Percentiles rank a stretch among this genome's conserved stretches.
These are phyloP conservation scores for Phrynocephalus vlangalii DNA, from an alignment of 2,797 vertebrate genomes.

Conservation along the genomic window DNA sequence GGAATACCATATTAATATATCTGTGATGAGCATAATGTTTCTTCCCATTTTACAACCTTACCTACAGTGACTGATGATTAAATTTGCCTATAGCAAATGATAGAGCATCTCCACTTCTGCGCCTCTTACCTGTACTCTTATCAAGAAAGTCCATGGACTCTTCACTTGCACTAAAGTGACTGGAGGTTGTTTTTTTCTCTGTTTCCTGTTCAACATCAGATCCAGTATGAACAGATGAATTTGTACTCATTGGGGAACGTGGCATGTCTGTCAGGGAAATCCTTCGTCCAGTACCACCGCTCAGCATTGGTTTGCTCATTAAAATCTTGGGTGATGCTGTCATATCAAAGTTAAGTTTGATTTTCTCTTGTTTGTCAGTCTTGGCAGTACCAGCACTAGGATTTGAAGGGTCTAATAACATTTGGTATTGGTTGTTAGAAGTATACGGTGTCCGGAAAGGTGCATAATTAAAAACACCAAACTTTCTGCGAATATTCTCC, in stretches of 20 bases:
- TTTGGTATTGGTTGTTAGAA: conserved; percentile 96
- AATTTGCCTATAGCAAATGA: conserved; percentile 2
- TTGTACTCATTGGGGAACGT: conserved; percentile 97
- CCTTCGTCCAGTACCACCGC: conserved; percentile 85
- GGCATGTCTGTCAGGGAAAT: conserved; percentile 95
- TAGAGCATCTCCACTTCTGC: background rate
- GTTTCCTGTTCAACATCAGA: conserved; percentile 94
- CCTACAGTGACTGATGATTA: conserved; percentile 6
- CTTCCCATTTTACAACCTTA: background rate
- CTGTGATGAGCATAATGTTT: background rate
- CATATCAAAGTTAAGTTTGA: conserved; percentile 96
- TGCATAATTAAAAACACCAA: conserved; percentile 96
- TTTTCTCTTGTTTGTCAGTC: conserved; percentile 92
- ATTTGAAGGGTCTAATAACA: conserved; percentile 93
- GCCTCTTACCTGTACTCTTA: conserved; percentile 81
- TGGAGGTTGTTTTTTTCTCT: conserved; percentile 89
- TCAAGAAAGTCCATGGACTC: conserved; percentile 97
- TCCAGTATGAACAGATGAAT: conserved; percentile 96
- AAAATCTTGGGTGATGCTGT: conserved; percentile 96
- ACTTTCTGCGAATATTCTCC: conserved; percentile 96
- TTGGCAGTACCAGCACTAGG: conserved; percentile 91
- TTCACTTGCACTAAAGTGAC: conserved; percentile 95
- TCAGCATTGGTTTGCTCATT: conserved; percentile 88
- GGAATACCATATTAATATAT: background rate
- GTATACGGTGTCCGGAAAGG: conserved; percentile 98